Evolutionary conservation across 2,888 invertebrate species (phyloP).

Genomic region (Steinernema carpocapsae): DNA sequence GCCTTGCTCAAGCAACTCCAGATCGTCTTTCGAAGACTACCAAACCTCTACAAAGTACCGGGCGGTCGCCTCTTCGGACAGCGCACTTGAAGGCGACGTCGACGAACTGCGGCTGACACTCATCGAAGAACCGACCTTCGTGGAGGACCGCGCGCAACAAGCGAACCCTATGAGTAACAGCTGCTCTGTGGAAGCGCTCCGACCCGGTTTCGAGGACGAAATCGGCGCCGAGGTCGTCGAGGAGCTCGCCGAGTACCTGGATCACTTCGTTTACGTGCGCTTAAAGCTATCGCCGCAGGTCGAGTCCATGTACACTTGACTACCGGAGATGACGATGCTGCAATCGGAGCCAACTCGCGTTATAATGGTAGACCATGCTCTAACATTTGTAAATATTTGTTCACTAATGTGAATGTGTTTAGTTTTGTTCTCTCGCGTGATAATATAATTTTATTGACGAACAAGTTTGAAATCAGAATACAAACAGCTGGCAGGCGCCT

Average conservation of each 20-base stretch:
- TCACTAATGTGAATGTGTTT: background rate
- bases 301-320: slow-evolving; percentile 60
- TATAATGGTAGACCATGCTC: slow-evolving; percentile 11
- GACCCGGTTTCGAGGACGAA: slow-evolving; percentile 40
- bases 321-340: no score
- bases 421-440: background rate
- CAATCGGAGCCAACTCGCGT: background rate
- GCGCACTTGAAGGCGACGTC: slow-evolving; percentile 19
- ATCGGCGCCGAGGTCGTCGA: slow-evolving; percentile 44
- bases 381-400: slow-evolving; percentile 30
- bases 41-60: background rate
- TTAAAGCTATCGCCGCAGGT: slow-evolving; percentile 60
- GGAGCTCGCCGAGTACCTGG: slow-evolving; percentile 60
- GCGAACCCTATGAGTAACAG: slow-evolving; percentile 17
- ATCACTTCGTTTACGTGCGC: slow-evolving; percentile 57
- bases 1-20: background rate
- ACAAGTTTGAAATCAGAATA: background rate
- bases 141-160: background rate
- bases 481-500: slow-evolving; percentile 17
- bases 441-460: slow-evolving; percentile 26
- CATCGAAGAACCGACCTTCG: background rate
- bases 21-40: slow-evolving; percentile 26
- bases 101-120: slow-evolving; percentile 5
- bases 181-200: slow-evolving; percentile 50
- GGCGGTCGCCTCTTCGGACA: background rate